A percentile compares a stretch with the other conserved stretches of the same genome.
Evolutionary conservation across 2,797 vertebrate genomes (phyloP).

Genomic region (Bovichtus variegatus): DNA sequence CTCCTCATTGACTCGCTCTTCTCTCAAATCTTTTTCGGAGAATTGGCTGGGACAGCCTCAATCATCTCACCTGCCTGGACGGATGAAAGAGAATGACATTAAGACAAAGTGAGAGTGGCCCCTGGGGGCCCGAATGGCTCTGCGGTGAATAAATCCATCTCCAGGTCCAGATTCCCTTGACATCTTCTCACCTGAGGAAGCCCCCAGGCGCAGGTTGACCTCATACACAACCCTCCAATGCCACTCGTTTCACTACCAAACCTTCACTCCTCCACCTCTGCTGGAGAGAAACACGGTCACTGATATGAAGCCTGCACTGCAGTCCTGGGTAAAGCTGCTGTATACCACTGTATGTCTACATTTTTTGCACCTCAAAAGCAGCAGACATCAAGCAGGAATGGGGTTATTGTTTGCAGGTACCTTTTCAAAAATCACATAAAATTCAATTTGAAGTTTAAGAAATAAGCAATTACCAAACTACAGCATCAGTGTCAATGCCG

Average conservation of each 20-base stretch:
- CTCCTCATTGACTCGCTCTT: conserved; percentile 41
- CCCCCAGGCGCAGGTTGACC: conserved; percentile 42
- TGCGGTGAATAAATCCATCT: conserved; percentile 38
- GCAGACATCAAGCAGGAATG: not conserved
- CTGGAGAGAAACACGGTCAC: conserved; percentile 8
- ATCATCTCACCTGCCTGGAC: conserved; percentile 64
- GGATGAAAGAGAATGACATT: conserved; percentile 70
- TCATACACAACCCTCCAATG: conserved; percentile 12
- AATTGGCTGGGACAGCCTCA: conserved; percentile 65
- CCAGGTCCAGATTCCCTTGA: conserved; percentile 50
- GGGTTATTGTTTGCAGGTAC: conserved; percentile 6
- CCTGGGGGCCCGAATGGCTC: conserved; percentile 55
- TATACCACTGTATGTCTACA: conserved; percentile 19
- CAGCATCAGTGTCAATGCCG: too few relatives aligned
- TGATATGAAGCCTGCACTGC: conserved; percentile 28
- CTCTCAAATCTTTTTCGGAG: conserved; percentile 50
- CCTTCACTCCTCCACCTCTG: not conserved
- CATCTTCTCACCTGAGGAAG: conserved; percentile 63
- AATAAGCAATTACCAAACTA: not conserved
- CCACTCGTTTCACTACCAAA: not conserved
- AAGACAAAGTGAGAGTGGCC: conserved; percentile 68
- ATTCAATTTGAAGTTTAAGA: too few relatives aligned
- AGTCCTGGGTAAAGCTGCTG: not conserved
- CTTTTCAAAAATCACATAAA: not conserved
- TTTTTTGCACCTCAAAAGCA: not conserved